Evolutionary conservation across 2,888 invertebrate genomes (phyloP), one percentile per base, ranked within the genome.

Genomic region (Hydriomena furcata): DNA sequence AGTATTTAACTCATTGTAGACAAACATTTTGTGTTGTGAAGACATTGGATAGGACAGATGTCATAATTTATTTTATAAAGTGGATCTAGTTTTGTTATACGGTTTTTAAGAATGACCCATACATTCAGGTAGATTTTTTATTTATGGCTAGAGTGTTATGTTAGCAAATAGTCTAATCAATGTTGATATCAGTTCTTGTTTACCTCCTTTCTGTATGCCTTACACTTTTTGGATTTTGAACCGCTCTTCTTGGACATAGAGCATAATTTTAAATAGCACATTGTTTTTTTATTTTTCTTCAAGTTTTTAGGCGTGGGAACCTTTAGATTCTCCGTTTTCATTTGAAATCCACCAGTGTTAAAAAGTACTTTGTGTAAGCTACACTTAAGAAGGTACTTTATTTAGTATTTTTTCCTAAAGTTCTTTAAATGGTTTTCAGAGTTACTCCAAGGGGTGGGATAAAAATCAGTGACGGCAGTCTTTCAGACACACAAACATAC

Each of bases 401-500:
- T n/a, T n/a, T n/a, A n/a, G n/a, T n/a, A n/a, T n/a, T n/a, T n/a
- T n/a, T n/a, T n/a, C n/a, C n/a, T n/a, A n/a, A n/a, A n/a, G n/a
- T n/a, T n/a, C n/a, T n/a, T 13, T 37, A n/a, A 2, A 38, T 35
- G 2, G n/a, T 13, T 79, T 77, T 34, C 72, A 91, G 91, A 73
- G 69, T 88, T 43, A 71, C 90, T 47, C 91, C 90, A 32, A 78
- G 91, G 63, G 91, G 91, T 58, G 91, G 91, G 4, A 92, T 92
- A 76, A 91, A 91, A 63, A 92, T 93, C 58, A 93, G 94, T 65
- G 95, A 95, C 71, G 97, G 97, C 12, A 96, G 96, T 56, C 91
- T 97, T 24, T 96, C 96, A 40, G 97, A 97, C 71, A 96, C 96
- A 1, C 95, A 96, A 79, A 94, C 94, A 5, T 94, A 93, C 76